These are phyloP conservation scores for Phlogophora meticulosa DNA, from an alignment of 2,888 invertebrate genomes.

Conservation along the genomic window DNA sequence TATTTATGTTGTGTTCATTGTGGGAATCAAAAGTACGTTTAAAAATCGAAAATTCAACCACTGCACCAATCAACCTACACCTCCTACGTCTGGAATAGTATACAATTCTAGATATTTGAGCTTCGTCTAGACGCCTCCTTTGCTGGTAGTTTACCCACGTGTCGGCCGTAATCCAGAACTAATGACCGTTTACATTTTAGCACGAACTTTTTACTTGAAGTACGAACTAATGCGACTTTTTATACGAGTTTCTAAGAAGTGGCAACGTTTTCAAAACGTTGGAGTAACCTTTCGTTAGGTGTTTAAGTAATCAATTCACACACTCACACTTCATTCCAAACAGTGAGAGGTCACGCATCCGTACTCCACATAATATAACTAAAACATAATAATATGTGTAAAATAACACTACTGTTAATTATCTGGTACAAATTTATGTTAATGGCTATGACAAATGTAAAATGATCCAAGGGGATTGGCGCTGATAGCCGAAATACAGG, in stretches of 20 bases:
- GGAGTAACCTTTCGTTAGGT: neutral
- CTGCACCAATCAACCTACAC: neutral
- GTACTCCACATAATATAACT: too few relatives aligned
- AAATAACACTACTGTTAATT: too few relatives aligned
- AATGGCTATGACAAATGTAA: too few relatives aligned
- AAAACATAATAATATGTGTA: too few relatives aligned
- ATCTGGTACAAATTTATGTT: too few relatives aligned
- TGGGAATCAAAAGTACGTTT: neutral
- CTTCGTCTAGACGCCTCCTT: conserved; percentile 31
- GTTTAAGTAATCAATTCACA: too few relatives aligned
- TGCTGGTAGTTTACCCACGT: conserved; percentile 24
- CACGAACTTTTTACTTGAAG: conserved; percentile 33
- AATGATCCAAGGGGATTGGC: too few relatives aligned
- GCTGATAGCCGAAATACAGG: too few relatives aligned
- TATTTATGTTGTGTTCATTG: too few relatives aligned
- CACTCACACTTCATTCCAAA: too few relatives aligned
- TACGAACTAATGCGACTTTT: conserved; percentile 46
- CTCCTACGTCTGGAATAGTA: neutral
- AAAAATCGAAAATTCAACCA: neutral
- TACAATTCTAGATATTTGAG: conserved; percentile 25
- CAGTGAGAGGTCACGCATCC: too few relatives aligned
- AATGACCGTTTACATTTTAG: conserved; percentile 45
- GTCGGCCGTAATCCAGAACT: conserved; percentile 41
- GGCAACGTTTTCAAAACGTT: conserved; percentile 22
- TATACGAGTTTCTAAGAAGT: conserved; percentile 31